phyloP scores from a whole-genome alignment of 2,113 vertebrate genomes.

The Dipodomys stephensi region DNA sequence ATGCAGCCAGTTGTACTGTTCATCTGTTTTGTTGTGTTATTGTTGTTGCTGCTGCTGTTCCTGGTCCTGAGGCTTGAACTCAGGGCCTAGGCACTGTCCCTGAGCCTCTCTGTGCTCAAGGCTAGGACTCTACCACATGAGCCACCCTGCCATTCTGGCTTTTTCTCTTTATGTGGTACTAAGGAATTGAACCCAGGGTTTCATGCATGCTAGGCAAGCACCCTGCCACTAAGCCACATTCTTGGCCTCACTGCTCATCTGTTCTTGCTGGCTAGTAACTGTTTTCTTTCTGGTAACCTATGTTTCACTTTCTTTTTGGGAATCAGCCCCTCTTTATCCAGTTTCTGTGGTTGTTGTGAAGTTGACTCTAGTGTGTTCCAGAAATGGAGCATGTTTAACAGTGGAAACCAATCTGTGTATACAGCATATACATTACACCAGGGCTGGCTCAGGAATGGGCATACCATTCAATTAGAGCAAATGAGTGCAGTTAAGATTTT shows the following conservation, averaged over 20 bases:
- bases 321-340: background rate
- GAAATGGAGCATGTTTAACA: background rate
- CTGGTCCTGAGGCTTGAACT: no score
- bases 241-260: no score
- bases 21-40: background rate
- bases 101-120: no score
- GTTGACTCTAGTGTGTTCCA: background rate
- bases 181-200: no score
- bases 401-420: background rate
- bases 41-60: no score
- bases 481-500: background rate
- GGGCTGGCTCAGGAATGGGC: background rate
- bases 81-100: no score
- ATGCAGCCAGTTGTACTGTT: background rate
- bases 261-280: background rate
- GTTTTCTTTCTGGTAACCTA: background rate
- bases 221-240: no score
- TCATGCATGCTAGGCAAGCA: no score
- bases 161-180: no score
- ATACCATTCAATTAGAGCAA: background rate
- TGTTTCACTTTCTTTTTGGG: background rate
- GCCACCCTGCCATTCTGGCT: no score
- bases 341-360: background rate
- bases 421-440: background rate
- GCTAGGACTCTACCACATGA: no score